Evolutionary conservation across 2,888 invertebrate genomes (phyloP).

Genomic region (Oithona nana): DNA sequence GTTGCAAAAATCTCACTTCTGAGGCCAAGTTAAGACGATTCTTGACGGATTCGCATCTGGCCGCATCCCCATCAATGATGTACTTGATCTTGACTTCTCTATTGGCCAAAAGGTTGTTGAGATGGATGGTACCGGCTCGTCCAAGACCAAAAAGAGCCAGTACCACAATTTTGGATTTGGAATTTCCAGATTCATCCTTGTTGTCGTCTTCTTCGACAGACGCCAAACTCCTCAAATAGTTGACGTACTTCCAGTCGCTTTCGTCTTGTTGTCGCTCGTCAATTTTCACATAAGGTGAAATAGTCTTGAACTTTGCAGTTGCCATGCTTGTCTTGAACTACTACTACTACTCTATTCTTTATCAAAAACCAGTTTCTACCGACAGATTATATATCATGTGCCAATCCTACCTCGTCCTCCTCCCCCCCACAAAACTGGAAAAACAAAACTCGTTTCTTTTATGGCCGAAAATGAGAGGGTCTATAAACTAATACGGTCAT

Average conservation of each 20-base stretch:
- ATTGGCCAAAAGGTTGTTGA: conserved; percentile 33
- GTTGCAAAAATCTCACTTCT: background rate
- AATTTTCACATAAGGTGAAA: conserved; percentile 30
- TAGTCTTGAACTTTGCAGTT: conserved; percentile 33
- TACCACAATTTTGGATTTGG: conserved; percentile 29
- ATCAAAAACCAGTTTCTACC: too few species aligned
- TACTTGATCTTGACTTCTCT: conserved; percentile 36
- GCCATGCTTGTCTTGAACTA: conserved; percentile 30
- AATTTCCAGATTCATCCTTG: background rate
- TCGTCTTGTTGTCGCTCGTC: background rate
- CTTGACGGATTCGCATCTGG: conserved; percentile 29
- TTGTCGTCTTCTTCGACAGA: background rate
- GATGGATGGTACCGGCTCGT: conserved; percentile 41
- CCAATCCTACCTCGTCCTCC: too few species aligned
- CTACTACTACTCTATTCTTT: too few species aligned
- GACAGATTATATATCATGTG: too few species aligned
- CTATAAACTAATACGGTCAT: too few species aligned
- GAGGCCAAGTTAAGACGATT: background rate
- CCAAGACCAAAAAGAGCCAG: conserved; percentile 40
- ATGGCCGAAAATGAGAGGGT: too few species aligned
- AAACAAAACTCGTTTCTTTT: too few species aligned
- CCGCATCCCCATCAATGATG: background rate
- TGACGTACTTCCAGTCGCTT: background rate
- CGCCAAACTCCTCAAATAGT: background rate
- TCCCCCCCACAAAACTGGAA: too few species aligned